Evolutionary conservation across 2,113 vertebrate genomes (phyloP).

Genomic region (Quiscalus mexicanus): DNA sequence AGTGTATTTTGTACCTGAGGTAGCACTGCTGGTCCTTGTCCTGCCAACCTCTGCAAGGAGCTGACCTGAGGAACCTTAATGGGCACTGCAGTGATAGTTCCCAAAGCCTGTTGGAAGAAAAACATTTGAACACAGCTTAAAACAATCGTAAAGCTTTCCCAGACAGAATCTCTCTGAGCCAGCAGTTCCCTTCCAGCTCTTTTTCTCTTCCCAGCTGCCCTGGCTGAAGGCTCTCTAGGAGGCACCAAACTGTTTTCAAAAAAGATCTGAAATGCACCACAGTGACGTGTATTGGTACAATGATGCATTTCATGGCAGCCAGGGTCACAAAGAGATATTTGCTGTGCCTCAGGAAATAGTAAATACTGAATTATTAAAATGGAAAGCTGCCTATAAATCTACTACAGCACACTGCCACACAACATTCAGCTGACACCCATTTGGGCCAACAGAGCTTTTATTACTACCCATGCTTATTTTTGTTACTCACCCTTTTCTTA

Average conservation of each 20-base stretch:
- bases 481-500: background rate
- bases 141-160: background rate
- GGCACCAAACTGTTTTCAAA: background rate
- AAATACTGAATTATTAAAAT: slow-evolving; percentile 29
- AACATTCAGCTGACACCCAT: background rate
- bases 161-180: background rate
- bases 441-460: background rate
- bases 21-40: slow-evolving; percentile 92
- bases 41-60: slow-evolving; percentile 95
- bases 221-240: background rate
- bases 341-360: background rate
- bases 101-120: slow-evolving; percentile 84
- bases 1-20: slow-evolving; percentile 87
- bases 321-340: background rate
- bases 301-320: background rate
- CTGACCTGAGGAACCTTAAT: slow-evolving; percentile 98
- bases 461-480: background rate
- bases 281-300: background rate
- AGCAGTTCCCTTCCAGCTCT: background rate
- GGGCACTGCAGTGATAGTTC: slow-evolving; percentile 89
- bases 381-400: background rate
- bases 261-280: background rate
- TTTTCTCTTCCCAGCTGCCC: background rate
- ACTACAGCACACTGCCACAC: background rate
- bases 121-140: slow-evolving; percentile 44